These are phyloP conservation scores for Athalia cordata DNA, from an alignment of 2,888 invertebrate genomes.

Conservation along the genomic window DNA sequence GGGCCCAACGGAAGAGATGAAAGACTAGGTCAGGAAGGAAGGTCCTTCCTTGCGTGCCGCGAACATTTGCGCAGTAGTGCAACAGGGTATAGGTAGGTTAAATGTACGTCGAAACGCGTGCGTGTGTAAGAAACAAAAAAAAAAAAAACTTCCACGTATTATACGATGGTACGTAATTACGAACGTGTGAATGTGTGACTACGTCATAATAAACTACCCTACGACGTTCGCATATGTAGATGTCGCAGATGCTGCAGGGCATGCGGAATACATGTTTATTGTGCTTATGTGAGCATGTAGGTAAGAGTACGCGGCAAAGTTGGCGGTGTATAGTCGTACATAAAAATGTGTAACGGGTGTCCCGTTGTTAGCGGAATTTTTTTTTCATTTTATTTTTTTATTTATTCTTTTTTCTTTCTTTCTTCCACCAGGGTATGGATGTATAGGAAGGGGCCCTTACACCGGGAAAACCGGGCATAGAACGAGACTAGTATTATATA, in stretches of 20 bases:
- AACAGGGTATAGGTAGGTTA: background rate
- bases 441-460: no score
- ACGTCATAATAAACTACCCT: background rate
- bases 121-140: no score
- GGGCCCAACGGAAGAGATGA: constrained; percentile 39
- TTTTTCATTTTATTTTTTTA: no score
- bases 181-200: constrained; percentile 18
- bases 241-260: background rate
- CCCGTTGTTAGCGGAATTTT: background rate
- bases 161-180: background rate
- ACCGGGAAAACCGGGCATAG: background rate
- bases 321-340: background rate
- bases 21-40: constrained; percentile 44
- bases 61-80: constrained; percentile 15
- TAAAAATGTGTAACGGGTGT: constrained; percentile 1
- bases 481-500: background rate
- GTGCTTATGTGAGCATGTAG: background rate
- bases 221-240: background rate
- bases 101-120: background rate
- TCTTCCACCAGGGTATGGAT: no score
- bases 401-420: no score
- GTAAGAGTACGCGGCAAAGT: background rate
- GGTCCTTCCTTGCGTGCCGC: constrained; percentile 31
- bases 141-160: no score
- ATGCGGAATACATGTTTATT: constrained; percentile 12